A percentile compares a stretch with the other conserved stretches of the same genome.
Conservation (phyloP, 2,888 invertebrate species). For the Hypomecis atomaria region DNA sequence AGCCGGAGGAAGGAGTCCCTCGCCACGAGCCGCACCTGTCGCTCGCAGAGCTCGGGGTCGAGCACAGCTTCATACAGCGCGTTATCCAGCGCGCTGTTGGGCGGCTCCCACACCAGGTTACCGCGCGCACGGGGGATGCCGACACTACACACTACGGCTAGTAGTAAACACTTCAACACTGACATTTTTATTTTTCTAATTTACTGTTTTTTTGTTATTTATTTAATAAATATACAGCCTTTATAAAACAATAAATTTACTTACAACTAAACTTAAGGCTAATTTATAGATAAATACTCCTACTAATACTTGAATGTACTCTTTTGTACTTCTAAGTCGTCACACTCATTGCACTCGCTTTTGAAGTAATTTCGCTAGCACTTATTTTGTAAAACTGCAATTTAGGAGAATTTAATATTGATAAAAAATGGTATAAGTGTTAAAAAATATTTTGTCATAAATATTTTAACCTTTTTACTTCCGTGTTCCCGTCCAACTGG, state of each 20-base stretch:
- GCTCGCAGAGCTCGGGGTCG: slow-evolving; percentile 35
- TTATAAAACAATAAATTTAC: too few species aligned
- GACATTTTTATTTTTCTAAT: background rate
- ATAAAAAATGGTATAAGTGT: too few species aligned
- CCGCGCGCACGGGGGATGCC: background rate
- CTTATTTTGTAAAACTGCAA: too few species aligned
- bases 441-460: too few species aligned
- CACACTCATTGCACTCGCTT: too few species aligned
- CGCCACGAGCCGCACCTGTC: slow-evolving; percentile 29
- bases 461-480: background rate
- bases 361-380: too few species aligned
- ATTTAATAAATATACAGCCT: too few species aligned
- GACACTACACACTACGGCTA: background rate
- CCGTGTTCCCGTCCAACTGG: slow-evolving; percentile 1
- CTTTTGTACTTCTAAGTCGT: too few species aligned
- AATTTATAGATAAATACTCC: too few species aligned
- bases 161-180: background rate
- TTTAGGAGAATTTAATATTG: too few species aligned
- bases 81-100: slow-evolving; percentile 20
- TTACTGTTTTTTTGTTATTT: background rate
- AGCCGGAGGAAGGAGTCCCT: slow-evolving; percentile 25
- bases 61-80: slow-evolving; percentile 31
- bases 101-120: slow-evolving; percentile 14
- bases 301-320: too few species aligned
- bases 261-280: too few species aligned